Conservation (phyloP, 1,140 invertebrate genomes). For the Hypsibius dujardini region DNA sequence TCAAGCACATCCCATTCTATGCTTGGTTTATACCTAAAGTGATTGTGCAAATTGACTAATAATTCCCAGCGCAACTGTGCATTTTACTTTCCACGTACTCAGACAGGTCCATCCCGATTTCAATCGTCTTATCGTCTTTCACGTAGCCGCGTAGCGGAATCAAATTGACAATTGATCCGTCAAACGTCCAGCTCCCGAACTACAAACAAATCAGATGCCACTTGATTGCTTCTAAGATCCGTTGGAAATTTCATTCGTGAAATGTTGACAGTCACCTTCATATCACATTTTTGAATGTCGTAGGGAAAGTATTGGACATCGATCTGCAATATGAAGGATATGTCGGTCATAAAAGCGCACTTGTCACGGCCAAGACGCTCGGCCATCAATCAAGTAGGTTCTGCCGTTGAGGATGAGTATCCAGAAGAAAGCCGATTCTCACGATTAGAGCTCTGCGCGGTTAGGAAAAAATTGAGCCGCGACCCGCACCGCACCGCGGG, state of each 20-base stretch:
- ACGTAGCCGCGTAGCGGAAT: slow-evolving; percentile 67
- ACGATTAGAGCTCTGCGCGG: no score
- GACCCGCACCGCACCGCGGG: no score
- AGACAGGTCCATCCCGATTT: slow-evolving; percentile 68
- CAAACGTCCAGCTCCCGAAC: slow-evolving; percentile 80
- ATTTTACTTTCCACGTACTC: slow-evolving; percentile 39
- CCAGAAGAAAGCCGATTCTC: no score
- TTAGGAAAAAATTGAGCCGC: no score
- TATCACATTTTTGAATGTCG: background rate
- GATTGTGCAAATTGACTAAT: slow-evolving; percentile 7
- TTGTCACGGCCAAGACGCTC: no score
- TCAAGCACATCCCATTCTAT: slow-evolving; percentile 94
- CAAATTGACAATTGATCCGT: slow-evolving; percentile 70
- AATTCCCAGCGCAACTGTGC: background rate
- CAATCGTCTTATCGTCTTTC: slow-evolving; percentile 49
- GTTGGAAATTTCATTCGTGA: slow-evolving; percentile 72
- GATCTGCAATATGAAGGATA: slow-evolving; percentile 36
- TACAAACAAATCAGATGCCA: slow-evolving; percentile 52
- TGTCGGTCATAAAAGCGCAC: no score
- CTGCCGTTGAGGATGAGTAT: no score
- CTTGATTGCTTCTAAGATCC: slow-evolving; percentile 64
- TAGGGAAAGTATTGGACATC: slow-evolving; percentile 87
- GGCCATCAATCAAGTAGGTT: no score
- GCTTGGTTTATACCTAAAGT: slow-evolving; percentile 61
- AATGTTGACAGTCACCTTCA: slow-evolving; percentile 49